Evolutionary conservation across 2,888 invertebrate genomes (phyloP), one percentile per base, ranked within the genome.

Genomic region (Tanytarsus gracilentus): DNA sequence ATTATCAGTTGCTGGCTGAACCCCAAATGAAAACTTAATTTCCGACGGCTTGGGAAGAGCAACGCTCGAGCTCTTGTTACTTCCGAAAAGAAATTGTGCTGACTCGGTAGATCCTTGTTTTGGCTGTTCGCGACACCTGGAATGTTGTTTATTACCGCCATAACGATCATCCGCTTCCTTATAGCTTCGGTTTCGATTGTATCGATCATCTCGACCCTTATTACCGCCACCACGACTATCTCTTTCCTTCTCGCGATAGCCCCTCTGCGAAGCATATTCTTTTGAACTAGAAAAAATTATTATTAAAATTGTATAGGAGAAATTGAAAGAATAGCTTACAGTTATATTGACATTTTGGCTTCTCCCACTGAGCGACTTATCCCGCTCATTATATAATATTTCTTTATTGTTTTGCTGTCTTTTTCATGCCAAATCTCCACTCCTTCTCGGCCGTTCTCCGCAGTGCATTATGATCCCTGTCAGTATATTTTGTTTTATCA

Each of bases 341-440:
- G 75, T 69, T 84, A 78, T 67, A 86, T 86, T 65, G 85, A 82
- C 93, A 95, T 96, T 76, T 97, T 67, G 98, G 98, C 73, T 95
- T 96, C 75, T 97, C 96, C 97, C 98, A 98, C 76, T 97, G 97
- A 66, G 97, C 69, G 95, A 91, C 80, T 97, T 96, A 67, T 94
- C 94, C 78, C 90, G 88, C 79, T 90, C 90, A 79, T 98, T 97
- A 80, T 97, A 79, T 96, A 98, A 79, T 96, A 98, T 84, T 98
- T 98, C 80, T 89, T 91, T 81, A 96, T 96, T 62, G 95, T 93
- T 66, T 95, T 95, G 79, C 96, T 96, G 70, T 92, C 88, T 76
- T 97, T 96, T 76, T 97, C 96, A 64, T 94, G 67, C 95, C 92
- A 70, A 71, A 58, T 30, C 55, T 16, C 27, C 30, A 11, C 48